A percentile compares a stretch with the other conserved stretches of the same genome.
Conservation (phyloP, 2,113 vertebrate species). For the Zootoca vivipara region DNA sequence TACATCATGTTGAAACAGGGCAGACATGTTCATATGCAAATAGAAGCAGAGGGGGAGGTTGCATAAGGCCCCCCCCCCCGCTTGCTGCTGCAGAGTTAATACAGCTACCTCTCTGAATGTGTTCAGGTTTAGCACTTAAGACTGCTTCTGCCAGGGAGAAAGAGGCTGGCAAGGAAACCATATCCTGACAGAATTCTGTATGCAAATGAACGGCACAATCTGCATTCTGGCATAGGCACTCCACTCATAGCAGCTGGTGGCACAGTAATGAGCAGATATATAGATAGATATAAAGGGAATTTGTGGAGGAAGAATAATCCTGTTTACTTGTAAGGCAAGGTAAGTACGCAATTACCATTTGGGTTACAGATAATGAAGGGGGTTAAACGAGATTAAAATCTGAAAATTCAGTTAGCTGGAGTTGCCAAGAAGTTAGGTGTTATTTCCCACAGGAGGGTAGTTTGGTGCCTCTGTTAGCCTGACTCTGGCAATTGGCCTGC, state of each 20-base stretch:
- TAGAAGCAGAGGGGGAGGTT: background rate
- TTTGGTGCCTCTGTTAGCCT: background rate
- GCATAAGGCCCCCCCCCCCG: too few species aligned
- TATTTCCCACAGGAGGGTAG: background rate
- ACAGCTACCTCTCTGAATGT: background rate
- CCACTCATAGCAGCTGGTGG: constrained; percentile 2
- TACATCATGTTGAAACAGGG: background rate
- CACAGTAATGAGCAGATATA: background rate
- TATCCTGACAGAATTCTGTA: background rate
- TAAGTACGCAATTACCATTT: background rate
- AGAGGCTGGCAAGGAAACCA: background rate
- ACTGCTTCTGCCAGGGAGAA: background rate
- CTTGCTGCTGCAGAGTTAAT: background rate
- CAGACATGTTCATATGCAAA: background rate
- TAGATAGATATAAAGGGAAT: background rate
- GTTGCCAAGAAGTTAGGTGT: background rate
- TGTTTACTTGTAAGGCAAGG: background rate
- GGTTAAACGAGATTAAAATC: constrained; percentile 3
- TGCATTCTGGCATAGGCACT: constrained; percentile 13
- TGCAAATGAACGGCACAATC: constrained; percentile 10
- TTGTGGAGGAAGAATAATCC: background rate
- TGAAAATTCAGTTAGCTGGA: background rate
- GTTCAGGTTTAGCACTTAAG: background rate
- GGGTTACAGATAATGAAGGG: background rate
- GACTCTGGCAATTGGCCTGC: background rate